Evolutionary conservation across 2,888 invertebrate species (phyloP).

Genomic region (Zeuzera pyrina): DNA sequence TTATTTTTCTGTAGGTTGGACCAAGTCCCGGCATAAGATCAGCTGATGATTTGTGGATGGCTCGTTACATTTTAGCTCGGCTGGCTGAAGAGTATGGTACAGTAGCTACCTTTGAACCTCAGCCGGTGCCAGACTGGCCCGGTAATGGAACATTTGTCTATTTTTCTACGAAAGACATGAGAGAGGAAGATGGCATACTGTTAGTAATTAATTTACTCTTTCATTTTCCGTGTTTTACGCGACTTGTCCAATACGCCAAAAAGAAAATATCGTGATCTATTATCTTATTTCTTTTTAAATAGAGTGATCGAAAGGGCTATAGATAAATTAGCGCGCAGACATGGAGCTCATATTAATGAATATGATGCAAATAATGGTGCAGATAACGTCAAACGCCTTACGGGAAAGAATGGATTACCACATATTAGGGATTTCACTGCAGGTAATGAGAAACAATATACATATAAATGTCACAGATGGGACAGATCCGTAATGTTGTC

Average conservation of each 20-base stretch:
- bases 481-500: no score
- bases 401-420: constrained; percentile 94
- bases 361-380: constrained; percentile 96
- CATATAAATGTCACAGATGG: no score
- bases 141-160: constrained; percentile 91
- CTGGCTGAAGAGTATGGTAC: constrained; percentile 91
- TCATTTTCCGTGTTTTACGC: no score
- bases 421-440: constrained; percentile 95
- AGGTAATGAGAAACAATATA: no score
- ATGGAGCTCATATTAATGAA: constrained; percentile 92
- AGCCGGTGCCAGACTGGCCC: constrained; percentile 89
- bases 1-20: constrained; percentile 81
- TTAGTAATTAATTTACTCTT: no score
- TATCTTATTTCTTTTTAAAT: constrained; percentile 14
- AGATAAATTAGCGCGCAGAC: constrained; percentile 90
- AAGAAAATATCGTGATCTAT: no score
- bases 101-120: constrained; percentile 78
- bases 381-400: constrained; percentile 94
- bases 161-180: constrained; percentile 91
- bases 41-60: constrained; percentile 92
- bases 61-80: constrained; percentile 86
- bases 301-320: constrained; percentile 95
- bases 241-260: no score
- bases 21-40: constrained; percentile 87
- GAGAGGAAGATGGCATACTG: constrained; percentile 84